Conservation (phyloP, 2,113 vertebrate genomes). For the Onychorhynchus coronatus region DNA sequence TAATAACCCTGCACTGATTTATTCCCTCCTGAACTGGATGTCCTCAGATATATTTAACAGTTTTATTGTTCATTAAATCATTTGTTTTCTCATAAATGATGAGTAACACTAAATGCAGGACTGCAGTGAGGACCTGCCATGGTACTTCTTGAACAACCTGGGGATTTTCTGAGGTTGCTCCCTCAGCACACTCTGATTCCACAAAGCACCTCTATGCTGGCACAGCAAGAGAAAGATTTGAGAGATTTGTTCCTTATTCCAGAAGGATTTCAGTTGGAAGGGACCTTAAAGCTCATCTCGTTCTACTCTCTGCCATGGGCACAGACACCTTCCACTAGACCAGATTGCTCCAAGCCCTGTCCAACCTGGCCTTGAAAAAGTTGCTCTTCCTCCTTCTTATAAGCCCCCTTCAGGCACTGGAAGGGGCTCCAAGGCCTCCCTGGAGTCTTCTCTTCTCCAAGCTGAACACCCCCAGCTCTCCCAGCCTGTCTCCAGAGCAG, state of each 20-base stretch:
- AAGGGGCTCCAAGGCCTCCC: neutral
- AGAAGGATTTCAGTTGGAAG: neutral
- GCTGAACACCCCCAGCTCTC: neutral
- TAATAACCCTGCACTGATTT: neutral
- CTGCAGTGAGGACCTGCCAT: neutral
- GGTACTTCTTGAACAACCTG: neutral
- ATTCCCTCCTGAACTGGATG: neutral
- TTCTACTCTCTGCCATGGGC: neutral
- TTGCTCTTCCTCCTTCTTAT: neutral
- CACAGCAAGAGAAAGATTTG: neutral
- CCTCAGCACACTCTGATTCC: neutral
- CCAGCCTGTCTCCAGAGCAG: neutral
- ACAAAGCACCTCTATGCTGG: neutral
- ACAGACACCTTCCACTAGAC: neutral
- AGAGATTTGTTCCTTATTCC: neutral
- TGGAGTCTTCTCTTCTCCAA: neutral
- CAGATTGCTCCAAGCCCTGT: accelerated
- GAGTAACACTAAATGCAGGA: neutral
- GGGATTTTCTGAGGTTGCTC: neutral
- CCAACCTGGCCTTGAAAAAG: neutral
- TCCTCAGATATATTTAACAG: neutral
- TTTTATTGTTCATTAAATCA: neutral
- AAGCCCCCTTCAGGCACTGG: neutral
- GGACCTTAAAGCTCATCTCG: neutral
- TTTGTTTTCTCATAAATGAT: neutral